Base-by-base conservation (phyloP, 1,140 invertebrate genomes). In the Zaprionus ornatus region DNA sequence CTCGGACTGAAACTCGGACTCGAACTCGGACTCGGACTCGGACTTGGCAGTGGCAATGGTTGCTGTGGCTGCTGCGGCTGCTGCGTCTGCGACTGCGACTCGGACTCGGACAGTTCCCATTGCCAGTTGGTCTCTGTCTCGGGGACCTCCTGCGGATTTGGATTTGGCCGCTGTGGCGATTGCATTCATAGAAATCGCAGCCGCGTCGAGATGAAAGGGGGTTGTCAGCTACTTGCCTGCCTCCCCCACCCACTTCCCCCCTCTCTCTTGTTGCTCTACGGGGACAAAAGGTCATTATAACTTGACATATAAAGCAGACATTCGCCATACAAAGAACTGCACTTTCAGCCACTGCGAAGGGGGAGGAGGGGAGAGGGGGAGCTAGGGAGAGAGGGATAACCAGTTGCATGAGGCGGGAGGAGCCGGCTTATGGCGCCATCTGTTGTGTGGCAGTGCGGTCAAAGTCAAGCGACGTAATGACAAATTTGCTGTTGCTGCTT, bases 281-380 rank as follows among this genome's bases (percentile, higher is more conserved):
- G 63, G 72, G 52, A 74, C 52, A 60, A 78, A 77, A 75, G 75
- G 80, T 82, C 80, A 83, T 82, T 82, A 79, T 82, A 82, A 79
- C 62, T 82, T 79, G 76, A 48, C 71, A 66, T 65, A 52, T 63
- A 37, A 67, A 23, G 29, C 25, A 25, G 50, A 48, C 61, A 50
- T 54, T 50, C 13, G 4, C 35, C 64, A 54, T 59, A 76, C 64
- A 55, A 15, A 64, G 42, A 66, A 57, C 55, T 73, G 55, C 54
- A 66, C 54, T 57, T 50, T 45, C 12, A 25, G 21, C 54, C 54
- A 25, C 52, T 45, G 10, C n/a, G 7, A 15, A 13, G 21, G 40
- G 60, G 19, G 37, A 4, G 23, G 37, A 1, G 3, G n/a, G 23
- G 27, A 10, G 40, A 21, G 15, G 12, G 0, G 23, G 6, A 0